phyloP scores from a whole-genome alignment of 2,888 invertebrate species.

The Rhopalosiphum nymphaeae region DNA sequence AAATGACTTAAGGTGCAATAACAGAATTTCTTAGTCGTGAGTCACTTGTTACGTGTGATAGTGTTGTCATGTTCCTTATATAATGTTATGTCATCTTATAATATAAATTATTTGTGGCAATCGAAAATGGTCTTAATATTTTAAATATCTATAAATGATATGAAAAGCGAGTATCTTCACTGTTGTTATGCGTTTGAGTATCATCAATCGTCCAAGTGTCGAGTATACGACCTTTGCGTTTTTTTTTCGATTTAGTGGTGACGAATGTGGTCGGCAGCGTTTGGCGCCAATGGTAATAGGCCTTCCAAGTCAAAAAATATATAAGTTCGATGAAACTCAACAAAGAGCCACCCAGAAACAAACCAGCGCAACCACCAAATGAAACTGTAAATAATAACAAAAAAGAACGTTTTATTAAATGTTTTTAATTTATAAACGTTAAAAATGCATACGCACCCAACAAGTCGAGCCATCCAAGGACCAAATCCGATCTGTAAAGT shows the following conservation, averaged over 20 bases:
- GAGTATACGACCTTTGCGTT: neutral
- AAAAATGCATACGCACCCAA: slow-evolving; percentile 69
- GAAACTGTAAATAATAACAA: slow-evolving; percentile 69
- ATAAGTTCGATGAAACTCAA: slow-evolving; percentile 72
- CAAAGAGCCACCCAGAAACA: slow-evolving; percentile 72
- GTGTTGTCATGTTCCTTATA: neutral
- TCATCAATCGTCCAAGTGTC: neutral
- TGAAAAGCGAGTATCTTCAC: neutral
- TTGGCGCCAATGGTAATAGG: slow-evolving; percentile 66
- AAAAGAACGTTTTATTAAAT: neutral
- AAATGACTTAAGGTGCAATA: neutral
- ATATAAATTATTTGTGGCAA: neutral
- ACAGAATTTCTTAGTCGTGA: neutral
- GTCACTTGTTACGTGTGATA: no score
- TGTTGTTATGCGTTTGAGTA: neutral
- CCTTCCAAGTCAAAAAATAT: slow-evolving; percentile 69
- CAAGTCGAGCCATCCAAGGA: slow-evolving; percentile 72
- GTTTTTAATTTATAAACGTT: neutral
- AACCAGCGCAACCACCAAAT: slow-evolving; percentile 72
- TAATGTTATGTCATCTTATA: neutral
- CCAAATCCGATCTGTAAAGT: slow-evolving; percentile 72
- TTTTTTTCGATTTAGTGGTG: neutral
- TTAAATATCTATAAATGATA: neutral
- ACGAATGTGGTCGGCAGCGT: neutral
- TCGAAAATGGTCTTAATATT: neutral